A percentile compares a stretch with the other conserved stretches of the same genome.
Conservation (phyloP, 1,140 invertebrate species). For the Melanaphis sacchari region DNA sequence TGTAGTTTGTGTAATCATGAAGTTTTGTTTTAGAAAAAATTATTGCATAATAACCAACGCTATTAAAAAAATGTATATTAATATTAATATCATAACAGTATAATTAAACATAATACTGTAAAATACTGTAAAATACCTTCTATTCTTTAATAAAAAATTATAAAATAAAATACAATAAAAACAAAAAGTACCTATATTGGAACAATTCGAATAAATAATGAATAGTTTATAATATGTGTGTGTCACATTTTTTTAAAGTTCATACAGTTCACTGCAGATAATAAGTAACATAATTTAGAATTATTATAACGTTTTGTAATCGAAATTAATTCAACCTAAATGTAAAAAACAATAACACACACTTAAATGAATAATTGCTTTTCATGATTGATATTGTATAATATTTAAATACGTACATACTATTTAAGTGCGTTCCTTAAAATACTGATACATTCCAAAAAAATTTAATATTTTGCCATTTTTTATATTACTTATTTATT, state of each 20-base stretch:
- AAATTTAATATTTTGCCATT: not conserved
- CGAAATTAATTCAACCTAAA: not conserved
- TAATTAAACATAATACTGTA: not conserved
- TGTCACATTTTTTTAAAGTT: not conserved
- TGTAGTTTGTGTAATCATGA: too few relatives aligned
- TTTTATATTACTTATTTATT: too few relatives aligned
- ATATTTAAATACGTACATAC: not conserved
- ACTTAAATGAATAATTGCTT: not conserved
- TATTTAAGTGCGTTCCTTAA: not conserved
- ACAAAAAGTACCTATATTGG: not conserved
- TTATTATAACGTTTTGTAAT: not conserved
- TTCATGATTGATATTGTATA: not conserved
- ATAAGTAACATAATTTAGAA: not conserved
- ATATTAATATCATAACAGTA: not conserved
- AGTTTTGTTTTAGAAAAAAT: too few relatives aligned
- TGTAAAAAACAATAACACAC: slow-evolving; percentile 14
- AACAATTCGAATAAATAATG: not conserved
- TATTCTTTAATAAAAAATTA: not conserved
- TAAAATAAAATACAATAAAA: not conserved
- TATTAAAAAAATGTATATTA: not conserved
- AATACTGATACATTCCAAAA: not conserved
- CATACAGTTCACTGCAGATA: not conserved
- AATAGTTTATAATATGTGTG: not conserved
- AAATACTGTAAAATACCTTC: not conserved
- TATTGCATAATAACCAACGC: too few relatives aligned